phyloP scores from a whole-genome alignment of 2,797 vertebrate genomes.

The Acrossocheilus fasciatus region DNA sequence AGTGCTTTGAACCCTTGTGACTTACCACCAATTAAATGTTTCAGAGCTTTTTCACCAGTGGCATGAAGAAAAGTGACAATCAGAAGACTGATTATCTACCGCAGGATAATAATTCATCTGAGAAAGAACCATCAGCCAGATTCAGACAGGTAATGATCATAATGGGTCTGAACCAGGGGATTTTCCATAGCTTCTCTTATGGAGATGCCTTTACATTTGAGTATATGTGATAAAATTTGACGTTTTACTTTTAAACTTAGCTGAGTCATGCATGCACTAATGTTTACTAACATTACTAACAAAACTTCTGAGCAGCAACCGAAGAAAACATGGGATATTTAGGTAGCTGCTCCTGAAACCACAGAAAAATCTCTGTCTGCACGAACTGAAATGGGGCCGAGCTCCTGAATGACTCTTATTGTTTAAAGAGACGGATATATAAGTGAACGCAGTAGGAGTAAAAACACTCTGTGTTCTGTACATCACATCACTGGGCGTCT shows the following conservation, averaged over 20 bases:
- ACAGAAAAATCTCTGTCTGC: background rate
- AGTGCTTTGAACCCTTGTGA: slow-evolving; percentile 6
- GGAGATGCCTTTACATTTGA: background rate
- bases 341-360: slow-evolving; percentile 4
- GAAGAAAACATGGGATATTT: slow-evolving; percentile 62
- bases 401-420: slow-evolving; percentile 17
- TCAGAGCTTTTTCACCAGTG: background rate
- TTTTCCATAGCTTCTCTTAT: background rate
- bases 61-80: background rate
- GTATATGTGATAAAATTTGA: background rate
- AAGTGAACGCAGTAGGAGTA: slow-evolving; percentile 14
- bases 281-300: background rate
- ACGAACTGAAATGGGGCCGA: background rate
- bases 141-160: background rate
- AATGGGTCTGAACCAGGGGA: background rate
- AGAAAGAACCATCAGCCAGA: background rate
- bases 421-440: slow-evolving; percentile 9
- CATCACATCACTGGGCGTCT: background rate
- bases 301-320: slow-evolving; percentile 60
- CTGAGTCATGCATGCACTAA: background rate
- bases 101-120: background rate
- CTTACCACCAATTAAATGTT: background rate
- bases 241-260: slow-evolving; percentile 3
- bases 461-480: background rate
- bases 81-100: background rate